These are phyloP conservation scores for Theocolax elegans DNA, from an alignment of 1,140 invertebrate genomes.

Conservation along the genomic window DNA sequence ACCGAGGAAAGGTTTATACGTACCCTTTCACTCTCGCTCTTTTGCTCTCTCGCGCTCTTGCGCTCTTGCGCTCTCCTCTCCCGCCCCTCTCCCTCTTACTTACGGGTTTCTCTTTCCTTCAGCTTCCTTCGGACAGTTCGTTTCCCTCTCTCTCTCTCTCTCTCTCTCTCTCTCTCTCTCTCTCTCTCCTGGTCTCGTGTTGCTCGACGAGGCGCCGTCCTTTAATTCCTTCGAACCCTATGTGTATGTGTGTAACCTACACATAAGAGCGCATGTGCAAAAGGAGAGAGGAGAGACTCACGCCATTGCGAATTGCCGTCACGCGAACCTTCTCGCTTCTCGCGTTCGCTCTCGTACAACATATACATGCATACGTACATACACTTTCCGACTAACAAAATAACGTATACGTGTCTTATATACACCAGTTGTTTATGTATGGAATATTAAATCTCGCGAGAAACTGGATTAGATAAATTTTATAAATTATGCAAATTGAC, in stretches of 20 bases:
- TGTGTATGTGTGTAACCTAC: background rate
- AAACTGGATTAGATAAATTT: constrained; percentile 43
- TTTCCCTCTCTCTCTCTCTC: constrained; percentile 1
- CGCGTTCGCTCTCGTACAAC: constrained; percentile 11
- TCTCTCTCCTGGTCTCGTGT: too few relatives aligned
- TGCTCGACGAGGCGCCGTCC: constrained; percentile 26
- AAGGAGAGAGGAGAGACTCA: constrained; percentile 36
- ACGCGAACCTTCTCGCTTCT: constrained; percentile 51
- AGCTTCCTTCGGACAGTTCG: background rate
- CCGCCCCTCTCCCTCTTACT: too few relatives aligned
- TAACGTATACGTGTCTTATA: constrained; percentile 19
- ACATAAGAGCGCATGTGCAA: background rate
- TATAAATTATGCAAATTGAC: constrained; percentile 30
- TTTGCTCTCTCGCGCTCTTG: too few relatives aligned
- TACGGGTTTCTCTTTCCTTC: background rate
- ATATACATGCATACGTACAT: background rate
- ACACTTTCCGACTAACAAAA: constrained; percentile 19
- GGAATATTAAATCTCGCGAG: constrained; percentile 36
- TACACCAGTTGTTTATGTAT: background rate
- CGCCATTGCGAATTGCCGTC: constrained; percentile 52
- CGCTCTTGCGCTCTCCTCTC: background rate
- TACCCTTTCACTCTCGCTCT: constrained; percentile 36
- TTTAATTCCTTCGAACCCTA: constrained; percentile 29
- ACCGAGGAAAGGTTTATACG: constrained; percentile 31
- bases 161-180: too few relatives aligned